Evolutionary conservation across 2,797 vertebrate genomes (phyloP).

Genomic region (Characodon lateralis): DNA sequence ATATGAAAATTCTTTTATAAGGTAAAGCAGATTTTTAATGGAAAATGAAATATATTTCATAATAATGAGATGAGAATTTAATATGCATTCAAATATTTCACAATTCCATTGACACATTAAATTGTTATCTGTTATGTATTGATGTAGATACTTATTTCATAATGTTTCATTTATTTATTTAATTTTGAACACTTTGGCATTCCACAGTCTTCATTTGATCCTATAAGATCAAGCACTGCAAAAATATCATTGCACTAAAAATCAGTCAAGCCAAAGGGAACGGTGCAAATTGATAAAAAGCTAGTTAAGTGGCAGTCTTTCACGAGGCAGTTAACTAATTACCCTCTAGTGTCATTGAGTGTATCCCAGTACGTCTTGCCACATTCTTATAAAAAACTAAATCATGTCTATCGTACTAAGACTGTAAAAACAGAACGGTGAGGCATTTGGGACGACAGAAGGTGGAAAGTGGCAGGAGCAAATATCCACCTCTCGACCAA

Average conservation of each 20-base stretch:
- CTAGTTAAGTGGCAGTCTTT: conserved; percentile 51
- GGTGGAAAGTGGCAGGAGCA: conserved; percentile 9
- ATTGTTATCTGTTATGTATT: too few species aligned
- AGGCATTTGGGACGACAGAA: too few species aligned
- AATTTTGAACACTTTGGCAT: too few species aligned
- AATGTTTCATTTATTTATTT: too few species aligned
- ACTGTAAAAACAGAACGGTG: not conserved
- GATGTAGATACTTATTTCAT: too few species aligned
- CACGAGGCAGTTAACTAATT: conserved; percentile 51
- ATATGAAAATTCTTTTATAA: too few species aligned
- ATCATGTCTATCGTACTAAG: not conserved
- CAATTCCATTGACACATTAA: too few species aligned
- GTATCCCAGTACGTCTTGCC: conserved; percentile 9
- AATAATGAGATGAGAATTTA: too few species aligned
- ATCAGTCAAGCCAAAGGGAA: conserved; percentile 21
- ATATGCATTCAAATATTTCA: too few species aligned
- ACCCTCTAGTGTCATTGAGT: conserved; percentile 34
- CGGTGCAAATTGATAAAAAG: conserved; percentile 30
- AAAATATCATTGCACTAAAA: not conserved
- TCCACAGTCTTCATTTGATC: not conserved
- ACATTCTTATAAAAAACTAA: conserved; percentile 27
- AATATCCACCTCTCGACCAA: too few species aligned
- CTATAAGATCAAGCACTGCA: not conserved
- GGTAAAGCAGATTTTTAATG: too few species aligned
- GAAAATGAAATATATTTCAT: too few species aligned